Evolutionary conservation across 53 echinoderm and acorn worm species (phyloP), one percentile per base, ranked within the genome.

Genomic region (Arbacia lixula): DNA sequence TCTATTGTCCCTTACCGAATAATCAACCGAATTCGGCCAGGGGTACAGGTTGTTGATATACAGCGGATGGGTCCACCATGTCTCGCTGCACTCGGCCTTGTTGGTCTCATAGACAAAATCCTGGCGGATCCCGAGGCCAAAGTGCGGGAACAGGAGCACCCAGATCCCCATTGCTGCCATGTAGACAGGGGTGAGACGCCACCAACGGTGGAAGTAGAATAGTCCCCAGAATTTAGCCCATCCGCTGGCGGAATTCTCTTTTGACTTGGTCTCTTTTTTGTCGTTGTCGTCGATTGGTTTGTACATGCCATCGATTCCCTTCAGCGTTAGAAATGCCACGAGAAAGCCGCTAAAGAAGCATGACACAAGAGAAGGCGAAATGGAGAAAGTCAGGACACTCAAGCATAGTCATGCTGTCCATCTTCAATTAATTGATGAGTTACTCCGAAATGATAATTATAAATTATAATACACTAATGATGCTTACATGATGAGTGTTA

Each of bases 171-270:
- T 36, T 2, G 74, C 67, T 14, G 88, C 71, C 83, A 86, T 86
- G 67, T 89, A 89, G 40, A 83, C 60, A 2, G 92, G 92, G 20
- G 92, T 92, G 12, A 92, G 61, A 12, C 92, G 86, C 92, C 92
- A 92, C 72, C 72, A 86, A 4, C 92, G 92, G 71, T 92, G 92
- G 62, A 92, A 86, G 84, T 92, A 92, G 71, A 80, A 92, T 35
- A 89, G 19, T 6, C 83, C 49, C 92, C 92, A 92, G 42, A 68
- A 68, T 3, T 43, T 43, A 4, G 30, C 34, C 73, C 50, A 50
- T 53, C 88, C 85, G 12, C 60, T 22, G 37, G 62, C 40, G 39
- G 78, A 84, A n/a, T n/a, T n/a, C n/a, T n/a, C n/a, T n/a, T n/a
- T n/a, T n/a, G n/a, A n/a, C n/a, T n/a, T n/a, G n/a, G n/a, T n/a